Base-by-base conservation (phyloP, 2,113 vertebrate species). In the Eupsittula cactorum region DNA sequence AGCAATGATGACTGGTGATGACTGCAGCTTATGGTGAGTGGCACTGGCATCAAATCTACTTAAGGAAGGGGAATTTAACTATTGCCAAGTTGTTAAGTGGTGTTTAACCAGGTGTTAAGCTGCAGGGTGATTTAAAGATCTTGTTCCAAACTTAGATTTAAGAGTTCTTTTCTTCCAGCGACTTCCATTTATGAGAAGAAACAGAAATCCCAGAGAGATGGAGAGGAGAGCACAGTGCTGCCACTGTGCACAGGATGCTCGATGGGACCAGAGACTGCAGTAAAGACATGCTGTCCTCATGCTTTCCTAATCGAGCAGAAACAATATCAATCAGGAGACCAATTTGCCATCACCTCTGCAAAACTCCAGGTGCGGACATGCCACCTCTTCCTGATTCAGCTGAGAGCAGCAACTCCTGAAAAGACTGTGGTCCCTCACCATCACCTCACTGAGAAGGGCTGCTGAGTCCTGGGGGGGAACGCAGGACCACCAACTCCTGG, bases 401-500 rank as follows among this genome's bases (percentile, higher is more conserved):
- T 52, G 27, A 57, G 31, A 93, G 24, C 28, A 95, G 55, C n/a
- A 67, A 35, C 8, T 8, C 31, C 25, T 1, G 0, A 41, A n/a
- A 80, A 95, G 15, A 1, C 7, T 7, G 9, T 1, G 3, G 0
- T 53, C 10, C 28, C 24, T 62, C n/a, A 62, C 46, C 46, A 80
- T 49, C 3, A 10, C 3, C 13, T 5, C 25, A 2, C 9, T 53
- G 49, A 68, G 52, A 31, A 64, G 21, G 39, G 35, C 28, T 71
- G 57, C 47, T 49, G 64, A 64, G 52, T 47, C 27, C 35, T 6
- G 5, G 15, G 13, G 20, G 7, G 20, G 7, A 69, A 47, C 0
- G 3, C 37, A 75, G 42, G 29, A 46, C 8, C 10, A 3, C 11
- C 18, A 23, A 2, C 3, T 35, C 2, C 1, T 15, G 28, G 44